Conservation (phyloP, 1,140 invertebrate genomes). For the Leptinotarsa texana region DNA sequence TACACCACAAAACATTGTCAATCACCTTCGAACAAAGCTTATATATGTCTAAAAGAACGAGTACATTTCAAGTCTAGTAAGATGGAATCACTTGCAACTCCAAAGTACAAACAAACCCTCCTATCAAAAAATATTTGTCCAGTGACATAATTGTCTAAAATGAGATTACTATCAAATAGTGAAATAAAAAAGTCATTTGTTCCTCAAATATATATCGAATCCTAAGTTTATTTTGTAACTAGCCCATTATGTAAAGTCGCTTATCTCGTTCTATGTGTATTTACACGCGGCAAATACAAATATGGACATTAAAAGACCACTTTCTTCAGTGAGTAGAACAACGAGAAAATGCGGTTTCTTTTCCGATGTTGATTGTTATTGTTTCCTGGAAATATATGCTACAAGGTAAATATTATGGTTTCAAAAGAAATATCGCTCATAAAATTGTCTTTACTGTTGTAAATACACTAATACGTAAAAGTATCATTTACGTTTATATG, state of each 20-base stretch:
- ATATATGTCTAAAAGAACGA: too few relatives aligned
- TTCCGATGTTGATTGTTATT: constrained; percentile 8
- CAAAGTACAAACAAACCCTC: too few relatives aligned
- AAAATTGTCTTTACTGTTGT: constrained; percentile 3
- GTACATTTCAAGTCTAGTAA: too few relatives aligned
- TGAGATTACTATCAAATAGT: too few relatives aligned
- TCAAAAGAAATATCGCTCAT: not conserved
- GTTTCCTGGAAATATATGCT: not conserved
- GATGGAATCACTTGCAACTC: too few relatives aligned
- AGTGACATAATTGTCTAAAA: too few relatives aligned
- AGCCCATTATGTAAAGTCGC: not conserved
- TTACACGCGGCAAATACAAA: not conserved
- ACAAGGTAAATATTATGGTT: constrained; percentile 3
- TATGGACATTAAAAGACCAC: not conserved
- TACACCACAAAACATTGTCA: too few relatives aligned
- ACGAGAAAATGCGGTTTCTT: constrained; percentile 5
- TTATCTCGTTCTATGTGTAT: not conserved
- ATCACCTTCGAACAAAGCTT: too few relatives aligned
- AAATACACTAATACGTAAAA: not conserved
- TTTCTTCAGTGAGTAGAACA: not conserved
- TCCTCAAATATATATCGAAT: not conserved
- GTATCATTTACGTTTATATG: not conserved
- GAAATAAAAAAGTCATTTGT: not conserved
- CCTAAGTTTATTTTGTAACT: too few relatives aligned
- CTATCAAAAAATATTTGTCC: too few relatives aligned